Evolutionary conservation across 2,113 vertebrate genomes (phyloP).

Genomic region (Myrmecobius fasciatus): DNA sequence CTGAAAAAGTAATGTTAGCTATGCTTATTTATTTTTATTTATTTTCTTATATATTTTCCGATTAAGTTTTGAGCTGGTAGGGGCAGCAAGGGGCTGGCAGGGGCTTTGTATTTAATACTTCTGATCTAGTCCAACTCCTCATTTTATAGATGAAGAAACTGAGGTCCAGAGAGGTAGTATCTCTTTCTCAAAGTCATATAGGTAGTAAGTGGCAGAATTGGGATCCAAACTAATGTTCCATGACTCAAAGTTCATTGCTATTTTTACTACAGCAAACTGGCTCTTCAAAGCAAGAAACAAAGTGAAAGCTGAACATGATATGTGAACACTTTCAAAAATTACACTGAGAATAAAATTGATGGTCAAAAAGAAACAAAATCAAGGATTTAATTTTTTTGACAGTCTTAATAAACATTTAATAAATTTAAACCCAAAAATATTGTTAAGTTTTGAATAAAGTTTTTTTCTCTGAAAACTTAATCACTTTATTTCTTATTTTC

Average conservation of each 20-base stretch:
- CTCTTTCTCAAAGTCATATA: neutral
- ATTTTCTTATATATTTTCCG: neutral
- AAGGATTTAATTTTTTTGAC: neutral
- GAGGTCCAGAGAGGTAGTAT: neutral
- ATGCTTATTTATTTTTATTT: neutral
- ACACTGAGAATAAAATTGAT: neutral
- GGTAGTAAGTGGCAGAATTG: neutral
- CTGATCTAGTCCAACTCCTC: neutral
- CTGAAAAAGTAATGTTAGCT: neutral
- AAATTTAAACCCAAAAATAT: neutral
- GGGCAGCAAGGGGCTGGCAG: neutral
- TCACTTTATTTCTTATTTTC: neutral
- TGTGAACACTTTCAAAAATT: neutral
- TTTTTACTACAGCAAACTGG: no score
- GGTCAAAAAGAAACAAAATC: neutral
- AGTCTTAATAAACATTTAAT: neutral
- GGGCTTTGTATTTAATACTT: neutral
- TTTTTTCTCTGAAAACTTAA: neutral
- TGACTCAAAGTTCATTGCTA: neutral
- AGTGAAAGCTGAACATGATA: neutral
- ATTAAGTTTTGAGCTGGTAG: neutral
- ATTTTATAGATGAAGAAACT: neutral
- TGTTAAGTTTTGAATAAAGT: neutral
- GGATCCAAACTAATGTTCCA: neutral
- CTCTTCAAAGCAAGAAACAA: no score